phyloP scores from a whole-genome alignment of 2,797 vertebrate genomes.

The Sternarchorhynchus goeldii region DNA sequence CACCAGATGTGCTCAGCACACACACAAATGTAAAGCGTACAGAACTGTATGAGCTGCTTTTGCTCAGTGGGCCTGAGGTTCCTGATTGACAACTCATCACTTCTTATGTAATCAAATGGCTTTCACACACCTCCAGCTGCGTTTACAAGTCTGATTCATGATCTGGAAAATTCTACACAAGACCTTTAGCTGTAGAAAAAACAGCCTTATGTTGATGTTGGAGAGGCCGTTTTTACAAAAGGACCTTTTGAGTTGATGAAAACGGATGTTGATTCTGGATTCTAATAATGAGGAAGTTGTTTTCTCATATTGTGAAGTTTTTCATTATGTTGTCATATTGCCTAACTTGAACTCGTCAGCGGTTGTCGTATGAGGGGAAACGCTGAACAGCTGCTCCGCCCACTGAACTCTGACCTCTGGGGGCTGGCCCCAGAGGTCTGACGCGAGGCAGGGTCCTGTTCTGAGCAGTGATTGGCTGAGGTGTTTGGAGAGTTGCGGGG shows the following conservation, averaged over 20 bases:
- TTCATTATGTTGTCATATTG: too few species aligned
- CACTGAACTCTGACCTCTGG: neutral
- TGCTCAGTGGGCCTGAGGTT: neutral
- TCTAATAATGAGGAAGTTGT: neutral
- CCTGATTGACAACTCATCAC: constrained; percentile 6
- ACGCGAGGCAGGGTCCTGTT: neutral
- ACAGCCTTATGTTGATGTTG: neutral
- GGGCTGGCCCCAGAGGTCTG: constrained; percentile 18
- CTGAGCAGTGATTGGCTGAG: too few species aligned
- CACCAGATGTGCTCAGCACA: neutral
- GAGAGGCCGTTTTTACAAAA: neutral
- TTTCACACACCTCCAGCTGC: constrained; percentile 7
- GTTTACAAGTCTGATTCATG: neutral
- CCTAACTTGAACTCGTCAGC: too few species aligned
- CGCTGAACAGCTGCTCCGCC: neutral
- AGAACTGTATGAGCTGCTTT: neutral
- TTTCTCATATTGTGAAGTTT: too few species aligned
- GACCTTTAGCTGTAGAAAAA: too few species aligned
- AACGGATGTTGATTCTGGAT: neutral
- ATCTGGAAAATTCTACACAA: neutral
- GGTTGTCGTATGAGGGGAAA: neutral
- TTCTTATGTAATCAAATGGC: constrained; percentile 21
- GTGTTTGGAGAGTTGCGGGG: too few species aligned
- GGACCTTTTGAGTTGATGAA: neutral
- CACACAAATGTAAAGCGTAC: neutral